Evolutionary conservation across 1,140 invertebrate genomes (phyloP).

Genomic region (Tetragonula clypearis): DNA sequence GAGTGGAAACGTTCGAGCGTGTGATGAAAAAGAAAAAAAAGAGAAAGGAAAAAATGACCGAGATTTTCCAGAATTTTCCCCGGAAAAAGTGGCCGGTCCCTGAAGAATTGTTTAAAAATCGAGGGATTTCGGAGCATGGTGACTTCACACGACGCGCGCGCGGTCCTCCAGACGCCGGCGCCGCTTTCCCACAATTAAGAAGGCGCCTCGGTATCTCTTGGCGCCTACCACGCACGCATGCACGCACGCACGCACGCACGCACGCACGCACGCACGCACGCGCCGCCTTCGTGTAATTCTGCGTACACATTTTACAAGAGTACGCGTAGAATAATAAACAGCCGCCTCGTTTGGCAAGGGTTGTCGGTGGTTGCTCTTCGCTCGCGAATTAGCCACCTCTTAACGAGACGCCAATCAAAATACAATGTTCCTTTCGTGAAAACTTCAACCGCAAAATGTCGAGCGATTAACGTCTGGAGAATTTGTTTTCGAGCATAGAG

Average conservation of each 20-base stretch:
- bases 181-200: conserved; percentile 79
- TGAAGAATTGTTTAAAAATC: conserved; percentile 54
- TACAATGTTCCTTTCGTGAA: neutral
- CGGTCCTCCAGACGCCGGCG: conserved; percentile 65
- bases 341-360: neutral
- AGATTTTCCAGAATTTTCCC: neutral
- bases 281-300: conserved; percentile 46
- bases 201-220: conserved; percentile 79
- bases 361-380: neutral
- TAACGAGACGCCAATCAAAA: neutral
- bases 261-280: conserved; percentile 52
- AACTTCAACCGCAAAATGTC: neutral
- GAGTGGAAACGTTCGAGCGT: too few species aligned
- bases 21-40: too few species aligned
- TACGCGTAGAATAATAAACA: conserved; percentile 42
- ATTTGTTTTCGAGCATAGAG: neutral
- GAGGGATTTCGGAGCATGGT: conserved; percentile 3
- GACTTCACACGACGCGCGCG: conserved; percentile 59
- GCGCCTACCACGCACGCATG: conserved; percentile 70
- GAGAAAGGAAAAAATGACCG: neutral
- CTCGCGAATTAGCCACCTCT: neutral
- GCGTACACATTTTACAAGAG: neutral
- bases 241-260: conserved; percentile 44
- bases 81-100: too few species aligned
- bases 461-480: neutral